Evolutionary conservation across 23 tunicate species (phyloP), one percentile per base, ranked within the genome.

Genomic region (Trididemnum clinides): DNA sequence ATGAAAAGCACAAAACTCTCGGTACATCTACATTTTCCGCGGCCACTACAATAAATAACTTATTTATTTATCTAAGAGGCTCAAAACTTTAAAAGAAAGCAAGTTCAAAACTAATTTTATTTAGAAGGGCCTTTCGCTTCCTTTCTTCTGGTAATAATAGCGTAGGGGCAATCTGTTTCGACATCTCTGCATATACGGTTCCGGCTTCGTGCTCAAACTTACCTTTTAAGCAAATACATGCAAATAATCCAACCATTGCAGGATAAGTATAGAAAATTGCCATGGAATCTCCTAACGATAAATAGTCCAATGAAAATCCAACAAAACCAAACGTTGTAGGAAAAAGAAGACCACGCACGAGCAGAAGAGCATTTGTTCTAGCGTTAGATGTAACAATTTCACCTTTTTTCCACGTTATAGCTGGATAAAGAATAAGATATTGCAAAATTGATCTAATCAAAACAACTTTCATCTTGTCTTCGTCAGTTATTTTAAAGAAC

Each of bases 221-320:
- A 78, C 83, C 83, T 78, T 78, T 78, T 29, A 78, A 51, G 66
- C 83, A 78, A 21, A 78, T 27, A 35, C 83, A 78, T 7, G 83
- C 83, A 78, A 78, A 54, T 2, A 78, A 51, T 5, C 22, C 83
- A 32, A 34, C 50, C 20, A 78, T 27, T 6, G 66, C 83, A 22
- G 83, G 83, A 31, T 50, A 7, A 18, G 66, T 54, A 35, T 50
- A 78, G 50, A 26, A 78, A 3, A 78, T 78, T 50, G 83, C 64
- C n/a, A 50, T 26, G 4, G 37, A 2, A 54, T 54, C 66, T 2
- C 83, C 83, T 3, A 78, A 66, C 4, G 83, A 29, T 7, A 78
- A 37, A 54, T 78, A 51, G 36, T 51, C 18, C 21, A 78, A 30
- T 2, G 83, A 28, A 27, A 25, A 10, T 2, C 36, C 65, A 51